Evolutionary conservation across 2,113 vertebrate genomes (phyloP), one percentile per base, ranked within the genome.

Genomic region (Lichenostomus cassidix): DNA sequence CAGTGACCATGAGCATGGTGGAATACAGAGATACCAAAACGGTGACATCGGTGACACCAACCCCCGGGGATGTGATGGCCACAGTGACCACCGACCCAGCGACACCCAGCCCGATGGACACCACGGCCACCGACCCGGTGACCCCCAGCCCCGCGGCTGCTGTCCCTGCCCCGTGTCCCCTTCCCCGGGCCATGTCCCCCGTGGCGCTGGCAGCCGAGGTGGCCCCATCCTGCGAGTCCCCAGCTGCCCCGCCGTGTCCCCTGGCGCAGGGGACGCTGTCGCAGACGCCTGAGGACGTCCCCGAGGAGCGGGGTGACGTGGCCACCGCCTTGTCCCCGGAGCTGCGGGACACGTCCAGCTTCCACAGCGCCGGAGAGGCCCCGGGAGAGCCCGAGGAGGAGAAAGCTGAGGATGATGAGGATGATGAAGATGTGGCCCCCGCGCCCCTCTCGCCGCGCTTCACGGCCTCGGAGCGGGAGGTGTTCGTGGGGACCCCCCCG

Each of bases 391-490:
- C 29, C 7, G 53, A 50, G 79, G 24, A 82, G 53, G 39, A 63
- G 1, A 46, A 55, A 0, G 78, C 39, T 77, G 14, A n/a, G 73
- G 1, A 39, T 39, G 39, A 39, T 39, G 69, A 25, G 1, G 74
- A 76, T 4, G 68, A 44, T 14, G 62, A n/a, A 9, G 35, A 22
- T 3, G 58, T 39, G 2, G 11, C 50, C 20, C 41, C 85, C 1
- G 2, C 16, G 6, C 0, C 21, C 18, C 53, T 59, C 33, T 75
- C 15, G 0, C 8, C 5, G 14, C 11, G 75, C 9, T 96, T 96
- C 95, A 96, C 89, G 1, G 96, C 96, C 37, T 94, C 96, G 9
- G 92, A 95, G 73, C 68, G 52, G 52, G 47, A 92, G 81, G 94
- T 96, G 18, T 96, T 78, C 5, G 50, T 96, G 70, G 83, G 67